phyloP scores from a whole-genome alignment of 1,140 invertebrate species.

The Lepidotrigona ventralis region DNA sequence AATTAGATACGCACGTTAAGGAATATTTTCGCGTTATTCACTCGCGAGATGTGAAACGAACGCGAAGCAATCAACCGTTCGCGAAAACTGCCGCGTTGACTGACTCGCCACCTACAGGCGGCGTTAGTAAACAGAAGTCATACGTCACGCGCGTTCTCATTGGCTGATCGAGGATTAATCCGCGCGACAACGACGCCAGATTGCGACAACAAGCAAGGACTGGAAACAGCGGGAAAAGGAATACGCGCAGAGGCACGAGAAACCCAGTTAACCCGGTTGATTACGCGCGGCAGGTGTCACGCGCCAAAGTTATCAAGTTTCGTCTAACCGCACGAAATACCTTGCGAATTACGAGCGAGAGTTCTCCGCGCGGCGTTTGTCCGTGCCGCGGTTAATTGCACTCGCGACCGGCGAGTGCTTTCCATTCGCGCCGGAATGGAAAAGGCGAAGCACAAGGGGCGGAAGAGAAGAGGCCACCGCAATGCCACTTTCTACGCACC shows the following conservation, averaged over 20 bases:
- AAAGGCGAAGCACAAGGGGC: slow-evolving; percentile 5
- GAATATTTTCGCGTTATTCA: not conserved
- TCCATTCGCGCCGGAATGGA: slow-evolving; percentile 21
- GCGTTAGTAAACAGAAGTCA: not conserved
- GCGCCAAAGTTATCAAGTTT: slow-evolving; percentile 62
- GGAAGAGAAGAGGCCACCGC: slow-evolving; percentile 24
- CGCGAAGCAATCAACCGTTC: not conserved
- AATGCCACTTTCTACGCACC: slow-evolving; percentile 44
- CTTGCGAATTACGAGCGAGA: slow-evolving; percentile 63
- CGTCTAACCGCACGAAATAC: slow-evolving; percentile 60
- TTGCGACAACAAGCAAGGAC: slow-evolving; percentile 56
- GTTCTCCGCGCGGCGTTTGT: slow-evolving; percentile 40
- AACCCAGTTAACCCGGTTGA: slow-evolving; percentile 67
- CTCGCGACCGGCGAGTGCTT: slow-evolving; percentile 46
- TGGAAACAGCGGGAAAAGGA: slow-evolving; percentile 27
- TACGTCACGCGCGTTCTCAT: slow-evolving; percentile 28
- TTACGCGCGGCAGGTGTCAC: slow-evolving; percentile 69
- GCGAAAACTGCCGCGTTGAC: not conserved
- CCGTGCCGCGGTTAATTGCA: slow-evolving; percentile 60
- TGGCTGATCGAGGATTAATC: slow-evolving; percentile 54
- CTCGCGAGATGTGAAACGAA: not conserved
- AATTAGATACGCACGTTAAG: not conserved
- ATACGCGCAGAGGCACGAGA: slow-evolving; percentile 30
- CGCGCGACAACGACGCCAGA: slow-evolving; percentile 37
- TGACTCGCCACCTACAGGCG: not conserved